These are phyloP conservation scores for Melanostoma mellinum DNA, from an alignment of 2,888 invertebrate genomes.

Conservation along the genomic window DNA sequence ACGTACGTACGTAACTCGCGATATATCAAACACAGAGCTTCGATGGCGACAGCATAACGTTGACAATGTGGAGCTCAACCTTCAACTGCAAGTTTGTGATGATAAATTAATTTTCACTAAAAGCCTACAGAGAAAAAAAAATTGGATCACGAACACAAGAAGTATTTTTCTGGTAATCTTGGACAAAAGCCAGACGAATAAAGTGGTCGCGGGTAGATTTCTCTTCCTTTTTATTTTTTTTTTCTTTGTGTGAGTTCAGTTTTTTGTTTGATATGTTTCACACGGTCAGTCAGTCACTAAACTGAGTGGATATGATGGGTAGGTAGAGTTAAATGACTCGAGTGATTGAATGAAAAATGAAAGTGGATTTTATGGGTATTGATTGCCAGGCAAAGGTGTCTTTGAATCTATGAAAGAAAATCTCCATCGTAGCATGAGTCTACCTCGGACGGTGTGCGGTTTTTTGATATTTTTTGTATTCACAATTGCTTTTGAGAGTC, in stretches of 20 bases:
- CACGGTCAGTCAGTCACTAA: slow-evolving; percentile 47
- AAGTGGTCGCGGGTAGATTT: not conserved
- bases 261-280: slow-evolving; percentile 16
- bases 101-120: slow-evolving; percentile 69
- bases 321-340: slow-evolving; percentile 50
- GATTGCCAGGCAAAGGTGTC: too few species aligned
- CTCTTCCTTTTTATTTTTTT: not conserved
- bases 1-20: slow-evolving; percentile 12
- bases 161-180: slow-evolving; percentile 53
- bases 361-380: not conserved
- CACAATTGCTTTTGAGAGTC: too few species aligned
- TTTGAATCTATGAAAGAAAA: too few species aligned
- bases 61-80: slow-evolving; percentile 20
- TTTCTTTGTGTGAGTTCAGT: slow-evolving; percentile 4
- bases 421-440: too few species aligned
- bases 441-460: too few species aligned
- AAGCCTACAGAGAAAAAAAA: slow-evolving; percentile 43
- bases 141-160: slow-evolving; percentile 27
- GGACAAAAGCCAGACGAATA: slow-evolving; percentile 48
- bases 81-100: slow-evolving; percentile 60
- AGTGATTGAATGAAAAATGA: slow-evolving; percentile 63
- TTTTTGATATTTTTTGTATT: too few species aligned
- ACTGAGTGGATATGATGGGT: slow-evolving; percentile 38
- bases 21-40: slow-evolving; percentile 26
- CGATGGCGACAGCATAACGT: slow-evolving; percentile 2